Conservation (phyloP, 2,113 vertebrate genomes). For the Coptodon rendalli region DNA sequence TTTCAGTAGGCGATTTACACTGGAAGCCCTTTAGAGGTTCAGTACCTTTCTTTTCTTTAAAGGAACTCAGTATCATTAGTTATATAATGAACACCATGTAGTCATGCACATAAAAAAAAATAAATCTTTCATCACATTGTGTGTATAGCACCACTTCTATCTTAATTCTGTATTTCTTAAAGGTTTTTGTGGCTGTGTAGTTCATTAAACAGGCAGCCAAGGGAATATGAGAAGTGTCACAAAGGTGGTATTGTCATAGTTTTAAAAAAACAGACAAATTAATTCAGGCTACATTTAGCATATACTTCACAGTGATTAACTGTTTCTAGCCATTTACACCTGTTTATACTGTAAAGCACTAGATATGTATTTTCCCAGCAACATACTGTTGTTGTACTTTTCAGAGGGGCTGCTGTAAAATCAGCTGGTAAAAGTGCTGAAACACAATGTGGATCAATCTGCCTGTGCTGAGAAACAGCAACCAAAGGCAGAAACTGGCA, state of each 20-base stretch:
- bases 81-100: background rate
- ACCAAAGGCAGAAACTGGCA: background rate
- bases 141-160: background rate
- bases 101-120: background rate
- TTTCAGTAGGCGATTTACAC: background rate
- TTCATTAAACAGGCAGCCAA: background rate
- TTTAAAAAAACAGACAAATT: background rate
- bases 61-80: background rate
- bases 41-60: background rate
- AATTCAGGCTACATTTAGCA: background rate
- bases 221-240: background rate
- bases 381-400: background rate
- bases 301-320: background rate
- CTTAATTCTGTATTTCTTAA: background rate
- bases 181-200: fast-evolving
- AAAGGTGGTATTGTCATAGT: background rate
- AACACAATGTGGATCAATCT: background rate
- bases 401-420: background rate
- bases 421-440: background rate
- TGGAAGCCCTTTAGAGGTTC: background rate
- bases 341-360: background rate
- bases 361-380: background rate
- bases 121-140: background rate
- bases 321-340: background rate
- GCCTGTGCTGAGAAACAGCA: background rate